Percentiles rank a stretch among this genome's conserved stretches.
These are phyloP conservation scores for Gymnothorax javanicus DNA, from an alignment of 2,797 vertebrate genomes.

Conservation along the genomic window DNA sequence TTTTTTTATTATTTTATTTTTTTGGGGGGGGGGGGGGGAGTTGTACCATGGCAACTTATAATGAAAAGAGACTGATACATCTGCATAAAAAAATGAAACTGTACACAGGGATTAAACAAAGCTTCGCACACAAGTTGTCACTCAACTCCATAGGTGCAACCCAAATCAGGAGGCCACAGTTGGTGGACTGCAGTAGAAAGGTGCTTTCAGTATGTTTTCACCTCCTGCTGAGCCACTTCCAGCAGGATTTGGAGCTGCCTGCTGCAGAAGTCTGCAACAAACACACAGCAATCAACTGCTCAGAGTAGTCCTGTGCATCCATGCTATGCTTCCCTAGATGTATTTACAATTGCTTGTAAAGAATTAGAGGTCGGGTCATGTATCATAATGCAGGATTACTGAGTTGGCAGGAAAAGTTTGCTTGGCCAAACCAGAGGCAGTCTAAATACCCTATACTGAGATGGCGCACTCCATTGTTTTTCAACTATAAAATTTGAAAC, in stretches of 20 bases:
- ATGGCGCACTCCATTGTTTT: too few relatives aligned
- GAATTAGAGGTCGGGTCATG: too few relatives aligned
- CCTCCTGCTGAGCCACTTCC: constrained; percentile 84
- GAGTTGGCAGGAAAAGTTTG: too few relatives aligned
- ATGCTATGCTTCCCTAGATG: background rate
- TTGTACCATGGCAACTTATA: too few relatives aligned
- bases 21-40: too few relatives aligned
- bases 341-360: background rate
- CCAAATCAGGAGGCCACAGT: background rate
- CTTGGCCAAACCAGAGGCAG: too few relatives aligned
- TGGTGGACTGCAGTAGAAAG: background rate
- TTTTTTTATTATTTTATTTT: too few relatives aligned
- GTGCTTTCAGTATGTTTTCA: constrained; percentile 69
- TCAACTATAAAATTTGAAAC: too few relatives aligned
- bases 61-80: background rate
- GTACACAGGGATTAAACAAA: background rate
- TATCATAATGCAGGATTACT: too few relatives aligned
- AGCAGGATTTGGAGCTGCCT: constrained; percentile 86
- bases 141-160: background rate
- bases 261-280: constrained; percentile 74
- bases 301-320: background rate
- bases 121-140: background rate
- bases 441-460: too few relatives aligned
- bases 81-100: background rate
- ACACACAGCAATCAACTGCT: constrained; percentile 14